phyloP scores from a whole-genome alignment of 2,888 invertebrate genomes.

The Macrophya annulata region DNA sequence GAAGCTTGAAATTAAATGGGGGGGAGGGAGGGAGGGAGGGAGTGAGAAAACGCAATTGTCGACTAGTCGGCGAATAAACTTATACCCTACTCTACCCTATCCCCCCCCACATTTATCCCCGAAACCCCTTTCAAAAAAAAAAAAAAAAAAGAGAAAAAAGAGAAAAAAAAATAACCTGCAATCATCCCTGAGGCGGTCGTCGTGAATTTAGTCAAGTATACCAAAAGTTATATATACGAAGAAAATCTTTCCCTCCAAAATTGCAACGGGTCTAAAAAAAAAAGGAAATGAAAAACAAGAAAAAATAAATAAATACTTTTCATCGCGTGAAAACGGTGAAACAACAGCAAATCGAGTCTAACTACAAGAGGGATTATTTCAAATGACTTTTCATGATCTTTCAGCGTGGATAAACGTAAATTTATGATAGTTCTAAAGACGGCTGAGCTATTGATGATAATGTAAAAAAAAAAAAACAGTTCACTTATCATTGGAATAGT shows the following conservation, averaged over 20 bases:
- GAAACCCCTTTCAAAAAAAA: too few species aligned
- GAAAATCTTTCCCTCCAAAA: not conserved
- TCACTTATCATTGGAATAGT: too few species aligned
- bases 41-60: conserved; percentile 43
- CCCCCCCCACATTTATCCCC: too few species aligned
- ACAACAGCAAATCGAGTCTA: too few species aligned
- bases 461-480: too few species aligned
- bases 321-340: too few species aligned
- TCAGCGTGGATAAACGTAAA: too few species aligned
- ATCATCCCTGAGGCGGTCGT: not conserved
- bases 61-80: conserved; percentile 49
- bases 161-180: not conserved
- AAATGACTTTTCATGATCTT: too few species aligned
- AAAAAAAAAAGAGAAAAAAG: too few species aligned
- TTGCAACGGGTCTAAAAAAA: not conserved
- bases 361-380: too few species aligned
- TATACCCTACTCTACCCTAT: not conserved
- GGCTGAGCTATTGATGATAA: too few species aligned
- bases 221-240: not conserved
- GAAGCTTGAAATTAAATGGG: conserved; percentile 38
- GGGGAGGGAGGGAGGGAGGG: conserved; percentile 19
- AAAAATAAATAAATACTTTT: not conserved
- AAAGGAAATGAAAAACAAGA: not conserved
- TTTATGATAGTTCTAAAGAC: too few species aligned
- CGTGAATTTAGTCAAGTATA: not conserved